Evolutionary conservation across 2,888 invertebrate genomes (phyloP).

Genomic region (Philereme vetulata): DNA sequence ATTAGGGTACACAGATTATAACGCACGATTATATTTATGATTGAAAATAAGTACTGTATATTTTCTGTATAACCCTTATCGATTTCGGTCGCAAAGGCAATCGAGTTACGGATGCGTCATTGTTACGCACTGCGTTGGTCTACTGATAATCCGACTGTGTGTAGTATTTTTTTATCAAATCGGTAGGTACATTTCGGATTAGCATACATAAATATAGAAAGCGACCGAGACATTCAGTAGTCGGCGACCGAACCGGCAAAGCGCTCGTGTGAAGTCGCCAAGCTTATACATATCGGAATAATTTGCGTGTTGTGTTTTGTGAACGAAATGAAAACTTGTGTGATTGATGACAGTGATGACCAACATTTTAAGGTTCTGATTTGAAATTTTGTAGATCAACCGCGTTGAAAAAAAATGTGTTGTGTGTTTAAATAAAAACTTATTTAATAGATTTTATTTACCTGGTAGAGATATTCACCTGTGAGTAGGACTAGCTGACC

Average conservation of each 20-base stretch:
- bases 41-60: too few species aligned
- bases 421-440: too few species aligned
- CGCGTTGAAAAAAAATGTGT: neutral
- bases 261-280: constrained; percentile 16
- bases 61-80: too few species aligned
- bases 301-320: neutral
- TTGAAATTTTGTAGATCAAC: neutral
- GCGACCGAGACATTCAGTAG: constrained; percentile 25
- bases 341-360: constrained; percentile 23
- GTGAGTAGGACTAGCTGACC: too few species aligned
- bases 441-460: too few species aligned
- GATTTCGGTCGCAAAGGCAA: too few species aligned
- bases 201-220: constrained; percentile 25
- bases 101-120: too few species aligned
- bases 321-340: constrained; percentile 26
- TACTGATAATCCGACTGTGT: constrained; percentile 1
- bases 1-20: too few species aligned
- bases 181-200: constrained; percentile 27
- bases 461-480: too few species aligned
- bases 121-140: neutral
- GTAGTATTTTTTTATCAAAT: constrained; percentile 25
- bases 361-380: constrained; percentile 29
- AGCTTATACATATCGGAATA: neutral
- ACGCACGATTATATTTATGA: too few species aligned
- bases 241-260: constrained; percentile 10